phyloP scores from a whole-genome alignment of 37 sponge, comb jelly and placozoan species.

The Hormiphora californensis region DNA sequence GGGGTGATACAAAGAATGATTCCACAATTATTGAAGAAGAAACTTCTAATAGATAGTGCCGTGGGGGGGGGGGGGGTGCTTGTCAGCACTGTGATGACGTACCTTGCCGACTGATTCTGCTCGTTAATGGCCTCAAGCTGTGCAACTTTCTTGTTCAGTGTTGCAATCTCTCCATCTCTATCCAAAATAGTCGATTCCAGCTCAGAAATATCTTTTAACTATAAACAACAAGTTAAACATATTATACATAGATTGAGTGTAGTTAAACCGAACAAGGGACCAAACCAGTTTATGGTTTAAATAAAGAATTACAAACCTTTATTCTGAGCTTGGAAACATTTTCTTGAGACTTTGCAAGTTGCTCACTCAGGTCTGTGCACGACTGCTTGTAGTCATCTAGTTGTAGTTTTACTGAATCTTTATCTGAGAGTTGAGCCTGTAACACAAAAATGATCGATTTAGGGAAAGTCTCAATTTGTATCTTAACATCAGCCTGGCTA shows the following conservation, averaged over 20 bases:
- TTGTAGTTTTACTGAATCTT: neutral
- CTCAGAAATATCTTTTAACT: too few species aligned
- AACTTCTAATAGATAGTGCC: too few species aligned
- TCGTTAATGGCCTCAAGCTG: neutral
- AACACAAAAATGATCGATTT: neutral
- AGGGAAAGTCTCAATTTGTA: too few species aligned
- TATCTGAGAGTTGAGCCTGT: neutral
- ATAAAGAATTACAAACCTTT: neutral
- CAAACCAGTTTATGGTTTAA: too few species aligned
- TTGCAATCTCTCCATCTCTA: neutral
- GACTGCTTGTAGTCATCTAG: slow-evolving; percentile 17
- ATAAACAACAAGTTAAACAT: too few species aligned
- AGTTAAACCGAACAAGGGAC: too few species aligned
- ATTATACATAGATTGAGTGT: too few species aligned
- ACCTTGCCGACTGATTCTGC: slow-evolving; percentile 25
- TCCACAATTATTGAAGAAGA: too few species aligned
- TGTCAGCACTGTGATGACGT: neutral
- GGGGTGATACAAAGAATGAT: too few species aligned
- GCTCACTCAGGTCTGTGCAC: neutral
- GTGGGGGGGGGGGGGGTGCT: too few species aligned
- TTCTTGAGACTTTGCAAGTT: neutral
- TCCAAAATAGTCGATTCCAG: too few species aligned
- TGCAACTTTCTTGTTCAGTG: neutral
- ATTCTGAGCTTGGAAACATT: neutral
- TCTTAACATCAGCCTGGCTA: too few species aligned